Evolutionary conservation across 2,888 invertebrate genomes (phyloP), one percentile per base, ranked within the genome.

Genomic region (Heteromurus nitidus): DNA sequence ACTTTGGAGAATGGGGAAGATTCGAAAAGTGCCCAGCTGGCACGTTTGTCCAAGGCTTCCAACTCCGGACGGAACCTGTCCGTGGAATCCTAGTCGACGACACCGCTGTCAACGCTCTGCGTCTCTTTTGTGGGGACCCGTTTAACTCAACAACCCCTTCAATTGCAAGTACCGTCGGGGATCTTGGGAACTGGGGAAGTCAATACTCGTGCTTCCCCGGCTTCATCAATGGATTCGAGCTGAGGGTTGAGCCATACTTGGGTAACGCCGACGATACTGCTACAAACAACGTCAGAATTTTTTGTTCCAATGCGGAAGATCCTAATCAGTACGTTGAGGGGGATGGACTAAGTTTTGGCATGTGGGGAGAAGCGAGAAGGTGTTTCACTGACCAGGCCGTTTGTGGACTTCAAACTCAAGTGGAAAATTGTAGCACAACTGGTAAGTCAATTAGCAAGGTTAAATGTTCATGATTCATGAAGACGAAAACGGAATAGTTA

Each of bases 391-490:
- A 68, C 30, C 62, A 82, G 24, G 77, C 30, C 13, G 13, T 80
- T 65, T 82, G 80, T 60, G 80, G 72, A 9, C 18, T 84, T 3
- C 67, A 76, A 64, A 84, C 84, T 11, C 82, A 84, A 70, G 50
- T 84, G 26, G 47, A 68, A n/a, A 68, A 77, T 28, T 9, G 20
- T 18, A 58, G 26, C n/a, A n/a, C n/a, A n/a, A n/a, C n/a, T n/a
- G n/a, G n/a, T n/a, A n/a, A n/a, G n/a, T n/a, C n/a, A n/a, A n/a
- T n/a, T n/a, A n/a, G n/a, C n/a, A n/a, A n/a, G n/a, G n/a, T n/a
- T n/a, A n/a, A n/a, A n/a, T n/a, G n/a, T n/a, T n/a, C n/a, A n/a
- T n/a, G n/a, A n/a, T n/a, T n/a, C n/a, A n/a, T n/a, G n/a, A n/a
- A n/a, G n/a, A n/a, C n/a, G n/a, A n/a, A n/a, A n/a, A n/a, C n/a